Evolutionary conservation across 2,797 vertebrate species (phyloP).

Genomic region (Mionectes olivaceus): DNA sequence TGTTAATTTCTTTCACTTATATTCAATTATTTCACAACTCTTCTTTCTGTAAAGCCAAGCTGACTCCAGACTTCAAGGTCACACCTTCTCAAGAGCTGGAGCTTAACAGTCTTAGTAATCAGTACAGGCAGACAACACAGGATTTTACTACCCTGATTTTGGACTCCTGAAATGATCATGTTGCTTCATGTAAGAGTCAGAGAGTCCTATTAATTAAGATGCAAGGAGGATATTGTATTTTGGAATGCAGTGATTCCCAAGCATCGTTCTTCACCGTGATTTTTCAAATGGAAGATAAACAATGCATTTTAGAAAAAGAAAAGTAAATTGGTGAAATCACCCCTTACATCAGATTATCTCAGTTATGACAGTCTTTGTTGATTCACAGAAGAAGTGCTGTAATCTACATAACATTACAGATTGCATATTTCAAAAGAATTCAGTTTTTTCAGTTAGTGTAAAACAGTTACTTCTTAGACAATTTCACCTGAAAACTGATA

Average conservation of each 20-base stretch:
- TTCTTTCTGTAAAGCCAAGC: background rate
- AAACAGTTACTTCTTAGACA: background rate
- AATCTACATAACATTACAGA: background rate
- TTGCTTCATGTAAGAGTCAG: background rate
- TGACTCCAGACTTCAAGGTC: background rate
- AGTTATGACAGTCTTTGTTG: background rate
- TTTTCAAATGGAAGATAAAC: background rate
- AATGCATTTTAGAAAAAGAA: background rate
- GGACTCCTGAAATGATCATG: background rate
- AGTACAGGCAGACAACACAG: background rate
- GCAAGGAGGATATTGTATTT: background rate
- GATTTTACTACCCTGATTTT: background rate
- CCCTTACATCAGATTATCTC: background rate
- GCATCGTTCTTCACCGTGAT: background rate
- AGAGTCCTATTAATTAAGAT: background rate
- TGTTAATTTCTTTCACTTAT: background rate
- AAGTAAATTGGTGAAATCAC: background rate
- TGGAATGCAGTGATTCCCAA: background rate
- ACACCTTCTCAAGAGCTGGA: background rate
- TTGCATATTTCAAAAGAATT: background rate
- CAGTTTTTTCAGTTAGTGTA: background rate
- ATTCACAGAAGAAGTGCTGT: background rate
- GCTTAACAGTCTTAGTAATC: background rate
- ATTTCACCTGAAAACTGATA: background rate
- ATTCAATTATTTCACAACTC: constrained; percentile 28